phyloP scores from a whole-genome alignment of 2,797 vertebrate species.

The Oryzias dopingdopingensis region DNA sequence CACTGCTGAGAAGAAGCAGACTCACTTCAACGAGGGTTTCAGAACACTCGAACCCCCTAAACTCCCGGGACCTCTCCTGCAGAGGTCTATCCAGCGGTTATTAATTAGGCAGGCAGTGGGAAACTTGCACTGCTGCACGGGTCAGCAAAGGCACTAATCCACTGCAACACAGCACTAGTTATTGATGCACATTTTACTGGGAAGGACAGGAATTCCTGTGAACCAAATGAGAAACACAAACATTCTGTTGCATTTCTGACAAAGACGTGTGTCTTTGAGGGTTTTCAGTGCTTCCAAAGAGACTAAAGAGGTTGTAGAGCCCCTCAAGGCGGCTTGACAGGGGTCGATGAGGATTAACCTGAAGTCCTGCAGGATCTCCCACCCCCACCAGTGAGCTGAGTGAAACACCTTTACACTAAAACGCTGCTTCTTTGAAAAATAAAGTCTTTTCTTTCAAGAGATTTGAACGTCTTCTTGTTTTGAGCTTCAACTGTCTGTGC shows the following conservation, averaged over 20 bases:
- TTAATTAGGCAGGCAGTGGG: conserved; percentile 20
- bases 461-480: conserved; percentile 1
- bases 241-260: no score
- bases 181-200: neutral
- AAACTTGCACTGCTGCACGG: neutral
- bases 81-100: conserved; percentile 10
- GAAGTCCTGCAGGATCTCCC: conserved; percentile 10
- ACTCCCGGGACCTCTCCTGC: conserved; percentile 28
- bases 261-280: no score
- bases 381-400: neutral
- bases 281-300: no score
- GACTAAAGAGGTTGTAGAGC: neutral
- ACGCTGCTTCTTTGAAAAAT: neutral
- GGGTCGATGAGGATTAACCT: conserved; percentile 15
- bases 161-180: neutral
- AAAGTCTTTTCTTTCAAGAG: neutral
- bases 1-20: conserved; percentile 12
- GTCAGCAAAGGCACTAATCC: neutral
- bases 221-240: neutral
- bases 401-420: neutral
- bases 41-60: conserved; percentile 29
- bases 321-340: neutral
- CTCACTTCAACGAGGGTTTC: neutral
- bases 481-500: neutral
- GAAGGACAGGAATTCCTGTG: neutral